Evolutionary conservation across 1,140 invertebrate species (phyloP).

Genomic region (Drosophila leontia): DNA sequence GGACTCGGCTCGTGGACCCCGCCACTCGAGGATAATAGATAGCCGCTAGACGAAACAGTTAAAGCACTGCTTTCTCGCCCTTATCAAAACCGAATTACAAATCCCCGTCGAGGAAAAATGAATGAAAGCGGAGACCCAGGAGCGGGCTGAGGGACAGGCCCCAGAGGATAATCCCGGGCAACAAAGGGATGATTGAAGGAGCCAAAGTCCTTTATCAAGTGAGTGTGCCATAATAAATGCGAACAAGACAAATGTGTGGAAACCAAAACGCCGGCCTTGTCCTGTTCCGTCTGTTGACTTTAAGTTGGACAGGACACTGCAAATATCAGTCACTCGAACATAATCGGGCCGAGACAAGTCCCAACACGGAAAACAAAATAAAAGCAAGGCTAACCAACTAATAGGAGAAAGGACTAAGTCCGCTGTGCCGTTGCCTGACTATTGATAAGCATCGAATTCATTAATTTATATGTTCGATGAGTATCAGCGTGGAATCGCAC

Average conservation of each 20-base stretch:
- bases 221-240: slow-evolving; percentile 73
- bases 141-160: slow-evolving; percentile 14
- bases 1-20: slow-evolving; percentile 23
- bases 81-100: slow-evolving; percentile 80
- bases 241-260: slow-evolving; percentile 43
- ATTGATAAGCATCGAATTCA: slow-evolving; percentile 83
- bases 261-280: slow-evolving; percentile 32
- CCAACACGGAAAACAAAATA: slow-evolving; percentile 26
- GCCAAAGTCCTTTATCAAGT: slow-evolving; percentile 75
- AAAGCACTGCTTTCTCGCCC: slow-evolving; percentile 37
- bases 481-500: slow-evolving; percentile 58
- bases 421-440: slow-evolving; percentile 40
- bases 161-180: slow-evolving; percentile 49
- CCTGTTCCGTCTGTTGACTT: slow-evolving; percentile 57
- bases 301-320: slow-evolving; percentile 55
- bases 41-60: slow-evolving; percentile 58
- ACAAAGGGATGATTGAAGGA: slow-evolving; percentile 76
- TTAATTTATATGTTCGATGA: slow-evolving; percentile 81
- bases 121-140: slow-evolving; percentile 19
- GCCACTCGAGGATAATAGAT: slow-evolving; percentile 31
- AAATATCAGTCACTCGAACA: slow-evolving; percentile 75
- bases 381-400: slow-evolving; percentile 71
- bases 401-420: slow-evolving; percentile 58
- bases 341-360: slow-evolving; percentile 72
- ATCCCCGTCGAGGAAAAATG: slow-evolving; percentile 51